Base-by-base conservation (phyloP, 2,113 vertebrate genomes). In the Campylomormyrus numenius region DNA sequence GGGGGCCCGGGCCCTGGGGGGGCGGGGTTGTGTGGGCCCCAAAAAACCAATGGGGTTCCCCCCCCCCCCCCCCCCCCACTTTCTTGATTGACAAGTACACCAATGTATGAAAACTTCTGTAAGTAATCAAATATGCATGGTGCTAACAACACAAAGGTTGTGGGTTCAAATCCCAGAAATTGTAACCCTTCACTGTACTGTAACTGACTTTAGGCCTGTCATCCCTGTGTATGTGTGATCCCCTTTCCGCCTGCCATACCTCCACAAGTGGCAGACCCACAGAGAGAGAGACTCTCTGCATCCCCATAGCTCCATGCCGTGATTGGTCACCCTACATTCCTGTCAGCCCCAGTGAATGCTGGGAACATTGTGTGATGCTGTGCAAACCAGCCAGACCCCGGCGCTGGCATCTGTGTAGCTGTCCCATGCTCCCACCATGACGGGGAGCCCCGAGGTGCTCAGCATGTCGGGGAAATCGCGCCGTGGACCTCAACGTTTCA, bases 261-360 rank as follows among this genome's bases (percentile, higher is more conserved):
- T 27, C 10, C 3, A 70, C 62, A 70, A 70, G n/a, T 70, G 62
- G n/a, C 35, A 15, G 74, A 42, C 74, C 74, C 35, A 15, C 31
- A 42, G 5, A 42, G 74, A 42, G 94, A 94, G 94, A 94, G 91
- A 93, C 93, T 93, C 93, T 93, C 77, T 90, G 94, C 94, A 94
- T 93, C 95, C 62, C 93, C 90, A 92, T 96, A 96, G 95, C 94
- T 90, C 91, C 93, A 93, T 94, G 93, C 94, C 95, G 93, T 87
- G 85, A 93, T 93, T 93, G 93, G 94, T 96, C 96, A 96, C 94
- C 96, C 95, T 95, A 93, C 95, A 94, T 92, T 93, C 91, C 96
- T 96, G 95, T 95, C 95, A 96, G 94, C 90, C 94, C 88, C 93
- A 95, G 93, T 94, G 95, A 95, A 91, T 58, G 92, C 3, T n/a